Percentiles rank a stretch among this genome's conserved stretches.
These are phyloP conservation scores for Rattus rattus DNA, from an alignment of 2,113 vertebrate genomes.

Conservation along the genomic window DNA sequence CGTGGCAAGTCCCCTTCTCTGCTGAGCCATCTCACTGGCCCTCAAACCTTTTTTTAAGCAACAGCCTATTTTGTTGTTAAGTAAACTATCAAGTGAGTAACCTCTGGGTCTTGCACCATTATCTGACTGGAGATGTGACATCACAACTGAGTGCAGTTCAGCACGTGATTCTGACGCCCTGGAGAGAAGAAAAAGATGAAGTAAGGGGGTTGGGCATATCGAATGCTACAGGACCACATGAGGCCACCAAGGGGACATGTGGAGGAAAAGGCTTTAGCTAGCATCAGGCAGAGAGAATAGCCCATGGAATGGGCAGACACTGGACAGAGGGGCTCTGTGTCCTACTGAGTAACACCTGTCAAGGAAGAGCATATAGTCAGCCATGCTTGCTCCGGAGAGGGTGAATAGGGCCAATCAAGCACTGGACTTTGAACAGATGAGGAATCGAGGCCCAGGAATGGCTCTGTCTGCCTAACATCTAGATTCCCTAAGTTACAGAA, in stretches of 20 bases:
- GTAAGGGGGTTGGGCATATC: neutral
- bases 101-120: neutral
- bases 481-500: neutral
- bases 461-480: neutral
- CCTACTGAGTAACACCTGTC: neutral
- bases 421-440: neutral
- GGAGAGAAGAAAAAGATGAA: neutral
- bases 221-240: neutral
- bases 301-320: neutral
- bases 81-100: neutral
- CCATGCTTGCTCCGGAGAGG: neutral
- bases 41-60: neutral
- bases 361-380: neutral
- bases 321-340: neutral
- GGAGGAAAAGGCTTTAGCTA: neutral
- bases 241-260: neutral
- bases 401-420: accelerated
- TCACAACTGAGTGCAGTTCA: neutral
- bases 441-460: neutral
- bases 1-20: neutral
- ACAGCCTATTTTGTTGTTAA: neutral
- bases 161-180: neutral
- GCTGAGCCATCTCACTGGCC: neutral
- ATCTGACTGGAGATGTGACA: neutral
- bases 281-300: neutral